Evolutionary conservation across 2,113 vertebrate genomes (phyloP).

Genomic region (Nipponia nippon): DNA sequence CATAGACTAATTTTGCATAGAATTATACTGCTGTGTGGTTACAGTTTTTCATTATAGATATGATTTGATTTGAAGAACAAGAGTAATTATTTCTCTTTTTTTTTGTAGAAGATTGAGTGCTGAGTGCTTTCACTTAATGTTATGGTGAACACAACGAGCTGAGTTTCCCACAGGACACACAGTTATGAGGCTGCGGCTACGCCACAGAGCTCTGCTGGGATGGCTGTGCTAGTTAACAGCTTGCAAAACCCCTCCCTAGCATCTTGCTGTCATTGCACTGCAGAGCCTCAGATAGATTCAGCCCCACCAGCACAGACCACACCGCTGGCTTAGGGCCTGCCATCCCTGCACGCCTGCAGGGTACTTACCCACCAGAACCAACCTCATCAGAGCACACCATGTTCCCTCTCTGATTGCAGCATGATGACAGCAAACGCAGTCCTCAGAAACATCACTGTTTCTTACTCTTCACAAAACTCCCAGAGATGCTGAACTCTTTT

Average conservation of each 20-base stretch:
- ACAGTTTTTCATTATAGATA: neutral
- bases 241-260: neutral
- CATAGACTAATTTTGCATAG: neutral
- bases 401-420: neutral
- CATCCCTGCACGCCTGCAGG: rapidly evolving
- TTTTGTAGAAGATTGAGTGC: neutral
- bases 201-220: neutral
- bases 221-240: too few relatives aligned
- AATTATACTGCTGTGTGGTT: neutral
- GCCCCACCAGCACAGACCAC: neutral
- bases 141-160: neutral
- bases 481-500: neutral
- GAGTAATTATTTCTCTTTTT: neutral
- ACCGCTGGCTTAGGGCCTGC: rapidly evolving
- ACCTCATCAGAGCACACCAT: neutral
- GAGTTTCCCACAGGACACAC: neutral
- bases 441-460: neutral
- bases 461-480: neutral
- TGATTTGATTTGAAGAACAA: neutral
- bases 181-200: neutral
- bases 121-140: neutral
- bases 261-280: rapidly evolving
- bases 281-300: neutral
- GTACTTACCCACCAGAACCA: neutral
- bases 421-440: neutral